Evolutionary conservation across 2,113 vertebrate species (phyloP).

Genomic region (Isichthys henryi): DNA sequence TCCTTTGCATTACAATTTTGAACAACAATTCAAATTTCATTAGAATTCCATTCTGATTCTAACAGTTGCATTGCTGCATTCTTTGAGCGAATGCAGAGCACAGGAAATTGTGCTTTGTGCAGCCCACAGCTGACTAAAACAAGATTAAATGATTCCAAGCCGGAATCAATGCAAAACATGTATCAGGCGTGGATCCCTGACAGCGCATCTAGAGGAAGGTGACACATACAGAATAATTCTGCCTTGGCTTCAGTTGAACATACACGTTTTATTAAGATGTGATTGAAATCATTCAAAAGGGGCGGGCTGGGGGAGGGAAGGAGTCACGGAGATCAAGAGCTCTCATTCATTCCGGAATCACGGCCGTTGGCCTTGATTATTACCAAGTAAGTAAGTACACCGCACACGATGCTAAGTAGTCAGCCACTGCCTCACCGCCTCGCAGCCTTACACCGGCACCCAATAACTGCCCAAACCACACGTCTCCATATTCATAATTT

Average conservation of each 20-base stretch:
- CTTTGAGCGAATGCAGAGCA: neutral
- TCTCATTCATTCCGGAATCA: conserved; percentile 14
- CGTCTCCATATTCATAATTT: conserved; percentile 31
- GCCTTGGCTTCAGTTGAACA: neutral
- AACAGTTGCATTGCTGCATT: neutral
- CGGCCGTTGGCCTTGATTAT: conserved; percentile 43
- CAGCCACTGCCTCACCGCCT: conserved; percentile 67
- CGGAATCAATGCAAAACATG: neutral
- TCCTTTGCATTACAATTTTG: neutral
- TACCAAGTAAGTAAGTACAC: conserved; percentile 74
- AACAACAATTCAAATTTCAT: neutral
- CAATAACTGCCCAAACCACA: conserved; percentile 65
- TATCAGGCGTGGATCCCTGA: neutral
- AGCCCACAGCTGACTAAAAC: neutral
- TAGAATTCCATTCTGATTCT: neutral
- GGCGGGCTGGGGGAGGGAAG: neutral
- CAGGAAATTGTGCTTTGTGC: neutral
- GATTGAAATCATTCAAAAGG: neutral
- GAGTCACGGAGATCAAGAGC: conserved; percentile 1
- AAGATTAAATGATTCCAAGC: neutral
- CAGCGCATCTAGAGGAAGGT: neutral
- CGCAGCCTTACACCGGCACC: conserved; percentile 85
- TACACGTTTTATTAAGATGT: conserved; percentile 4
- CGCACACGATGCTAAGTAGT: conserved; percentile 56
- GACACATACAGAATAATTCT: neutral